Evolutionary conservation across 2,797 vertebrate species (phyloP).

Genomic region (Onychomys torridus): DNA sequence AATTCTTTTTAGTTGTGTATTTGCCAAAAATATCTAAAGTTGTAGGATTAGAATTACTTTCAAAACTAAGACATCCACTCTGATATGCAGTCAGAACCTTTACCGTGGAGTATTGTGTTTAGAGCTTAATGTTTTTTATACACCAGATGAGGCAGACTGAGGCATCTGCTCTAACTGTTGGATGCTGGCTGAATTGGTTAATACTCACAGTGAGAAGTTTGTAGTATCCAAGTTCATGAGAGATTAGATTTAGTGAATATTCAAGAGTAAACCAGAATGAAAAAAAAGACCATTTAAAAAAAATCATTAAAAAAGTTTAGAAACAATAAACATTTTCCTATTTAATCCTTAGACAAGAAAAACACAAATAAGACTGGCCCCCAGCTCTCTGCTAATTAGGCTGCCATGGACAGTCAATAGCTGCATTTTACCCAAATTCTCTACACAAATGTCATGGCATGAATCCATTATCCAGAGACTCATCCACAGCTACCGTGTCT

Average conservation of each 20-base stretch:
- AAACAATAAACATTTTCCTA: constrained; percentile 39
- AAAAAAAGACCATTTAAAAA: not conserved
- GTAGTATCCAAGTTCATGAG: not conserved
- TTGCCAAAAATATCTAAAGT: not conserved
- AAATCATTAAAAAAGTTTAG: constrained; percentile 1
- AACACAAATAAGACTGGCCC: not conserved
- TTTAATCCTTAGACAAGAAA: constrained; percentile 51
- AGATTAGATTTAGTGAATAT: not conserved
- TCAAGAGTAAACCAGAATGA: not conserved
- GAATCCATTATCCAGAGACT: not conserved
- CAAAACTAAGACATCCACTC: not conserved
- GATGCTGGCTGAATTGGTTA: not conserved
- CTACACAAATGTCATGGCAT: not conserved
- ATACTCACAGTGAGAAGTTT: not conserved
- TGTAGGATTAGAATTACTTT: not conserved
- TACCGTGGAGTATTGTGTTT: not conserved
- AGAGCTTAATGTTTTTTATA: not conserved
- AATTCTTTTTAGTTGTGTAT: not conserved
- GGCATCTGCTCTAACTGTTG: not conserved
- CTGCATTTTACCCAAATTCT: not conserved
- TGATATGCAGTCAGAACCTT: not conserved
- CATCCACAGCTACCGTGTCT: not conserved
- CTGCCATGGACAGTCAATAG: not conserved
- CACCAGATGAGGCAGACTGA: not conserved
- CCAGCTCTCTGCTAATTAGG: constrained; percentile 31